A percentile compares a stretch with the other conserved stretches of the same genome.
phyloP scores from a whole-genome alignment of 1,140 invertebrate species.

The Aphelenchoides fujianensis region DNA sequence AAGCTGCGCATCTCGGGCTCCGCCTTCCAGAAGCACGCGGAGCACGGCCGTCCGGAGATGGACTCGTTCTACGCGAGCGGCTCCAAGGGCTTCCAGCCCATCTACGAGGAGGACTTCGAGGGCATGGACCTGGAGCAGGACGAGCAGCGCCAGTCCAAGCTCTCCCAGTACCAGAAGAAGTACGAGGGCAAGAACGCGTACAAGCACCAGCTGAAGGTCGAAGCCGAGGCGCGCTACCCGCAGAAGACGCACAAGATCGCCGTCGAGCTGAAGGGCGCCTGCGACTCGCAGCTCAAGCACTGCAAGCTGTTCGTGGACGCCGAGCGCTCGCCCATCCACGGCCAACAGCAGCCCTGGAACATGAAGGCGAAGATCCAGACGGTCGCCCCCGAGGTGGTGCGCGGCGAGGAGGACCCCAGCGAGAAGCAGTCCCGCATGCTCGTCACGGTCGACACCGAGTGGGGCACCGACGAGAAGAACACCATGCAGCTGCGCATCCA shows the following conservation, averaged over 20 bases:
- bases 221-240: constrained; percentile 23
- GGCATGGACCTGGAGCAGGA: constrained; percentile 30
- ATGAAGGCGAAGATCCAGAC: constrained; percentile 27
- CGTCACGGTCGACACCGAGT: constrained; percentile 24
- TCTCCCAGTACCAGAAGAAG: constrained; percentile 10
- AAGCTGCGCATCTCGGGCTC: constrained; percentile 12
- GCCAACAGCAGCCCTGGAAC: constrained; percentile 21
- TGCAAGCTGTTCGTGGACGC: constrained; percentile 29
- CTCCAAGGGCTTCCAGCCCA: background rate
- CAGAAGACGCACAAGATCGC: constrained; percentile 20
- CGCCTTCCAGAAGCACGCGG: constrained; percentile 34
- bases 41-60: constrained; percentile 4
- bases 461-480: constrained; percentile 40
- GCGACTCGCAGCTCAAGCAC: constrained; percentile 29
- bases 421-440: constrained; percentile 27
- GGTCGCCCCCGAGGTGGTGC: constrained; percentile 24
- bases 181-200: constrained; percentile 27
- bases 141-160: constrained; percentile 5
- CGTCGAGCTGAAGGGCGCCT: constrained; percentile 30
- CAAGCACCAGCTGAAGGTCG: constrained; percentile 28
- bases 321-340: constrained; percentile 22
- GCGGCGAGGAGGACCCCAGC: constrained; percentile 14
- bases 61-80: constrained; percentile 26
- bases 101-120: constrained; percentile 16
- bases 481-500: constrained; percentile 40